Evolutionary conservation across 2,113 vertebrate genomes (phyloP), one percentile per base, ranked within the genome.

Genomic region (Hiodon alosoides): DNA sequence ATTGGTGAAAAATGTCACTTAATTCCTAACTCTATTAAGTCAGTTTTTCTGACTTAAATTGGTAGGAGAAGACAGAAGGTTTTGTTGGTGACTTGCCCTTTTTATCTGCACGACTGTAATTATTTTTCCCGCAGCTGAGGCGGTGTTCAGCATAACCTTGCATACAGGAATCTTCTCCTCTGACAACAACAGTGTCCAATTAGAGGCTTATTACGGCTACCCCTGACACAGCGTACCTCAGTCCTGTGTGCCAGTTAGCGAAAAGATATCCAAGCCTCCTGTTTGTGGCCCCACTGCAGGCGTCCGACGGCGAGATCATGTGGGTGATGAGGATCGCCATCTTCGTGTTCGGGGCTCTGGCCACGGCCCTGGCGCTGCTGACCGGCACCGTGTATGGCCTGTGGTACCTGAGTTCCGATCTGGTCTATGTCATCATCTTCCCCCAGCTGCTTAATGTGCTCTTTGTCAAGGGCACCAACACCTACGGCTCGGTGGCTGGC

Each of bases 371-470:
- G 95, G 97, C 97, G 0, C 83, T 99, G 77, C 85, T 99, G 46
- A 94, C 97, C 0, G 93, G 95, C 0, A 95, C 96, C 0, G 94
- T 99, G 17, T 99, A 98, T 0, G 97, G 97, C 66, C 91, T 99
- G 71, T 99, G 97, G 97, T 99, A 97, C 88, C 92, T 99, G 78
- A 99, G 96, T 84, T 99, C 96, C 2, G 97, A 99, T 82, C 90
- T 99, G 1, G 94, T 98, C 57, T 99, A 99, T 78, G 95, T 98
- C 86, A 94, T 99, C 87, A 97, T 99, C 86, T 99, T 99, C 82
- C 97, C 97, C 0, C 97, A 99, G 79, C 93, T 99, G 2, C 86
- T 99, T 31, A 95, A 94, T 55, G 97, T 98, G 76, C 85, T 98
- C 0, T 99, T 99, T 47, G 74, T 99, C 79, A 98, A 96, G 83